Conservation (phyloP, 1,140 invertebrate genomes). For the Cecropterus lyciades region DNA sequence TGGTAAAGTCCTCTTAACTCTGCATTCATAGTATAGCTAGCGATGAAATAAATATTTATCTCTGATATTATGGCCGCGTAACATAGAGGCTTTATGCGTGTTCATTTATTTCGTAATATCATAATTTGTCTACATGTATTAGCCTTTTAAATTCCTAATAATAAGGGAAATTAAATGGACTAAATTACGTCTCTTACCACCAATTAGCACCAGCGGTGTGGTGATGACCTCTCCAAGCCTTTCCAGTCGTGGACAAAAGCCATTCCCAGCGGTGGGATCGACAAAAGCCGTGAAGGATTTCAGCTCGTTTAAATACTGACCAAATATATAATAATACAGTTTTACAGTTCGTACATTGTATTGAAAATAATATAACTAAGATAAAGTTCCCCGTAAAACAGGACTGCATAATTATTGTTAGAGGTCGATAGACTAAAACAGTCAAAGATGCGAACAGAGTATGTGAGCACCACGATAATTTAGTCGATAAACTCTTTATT, state of each 20-base stretch:
- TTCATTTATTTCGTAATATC: conserved; percentile 5
- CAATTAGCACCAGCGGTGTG: too few relatives aligned
- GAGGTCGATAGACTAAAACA: not conserved
- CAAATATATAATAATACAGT: too few relatives aligned
- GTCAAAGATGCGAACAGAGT: too few relatives aligned
- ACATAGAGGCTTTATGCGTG: conserved; percentile 16
- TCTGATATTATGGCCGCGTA: conserved; percentile 13
- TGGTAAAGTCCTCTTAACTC: not conserved
- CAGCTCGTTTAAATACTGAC: too few relatives aligned
- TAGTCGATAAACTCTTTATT: conserved; percentile 49
- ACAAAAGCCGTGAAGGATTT: too few relatives aligned
- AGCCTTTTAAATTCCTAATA: not conserved
- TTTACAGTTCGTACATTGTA: too few relatives aligned
- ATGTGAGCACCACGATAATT: conserved; percentile 36
- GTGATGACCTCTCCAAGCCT: too few relatives aligned
- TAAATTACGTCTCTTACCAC: too few relatives aligned
- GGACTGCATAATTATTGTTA: not conserved
- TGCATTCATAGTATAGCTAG: not conserved
- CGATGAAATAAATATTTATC: conserved; percentile 27
- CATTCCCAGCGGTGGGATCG: too few relatives aligned
- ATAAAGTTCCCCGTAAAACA: not conserved
- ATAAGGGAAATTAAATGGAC: too few relatives aligned
- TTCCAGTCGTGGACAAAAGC: too few relatives aligned
- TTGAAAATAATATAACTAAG: too few relatives aligned
- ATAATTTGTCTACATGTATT: conserved; percentile 12